Evolutionary conservation across 2,888 invertebrate genomes (phyloP).

Genomic region (Steinernema carpocapsae): DNA sequence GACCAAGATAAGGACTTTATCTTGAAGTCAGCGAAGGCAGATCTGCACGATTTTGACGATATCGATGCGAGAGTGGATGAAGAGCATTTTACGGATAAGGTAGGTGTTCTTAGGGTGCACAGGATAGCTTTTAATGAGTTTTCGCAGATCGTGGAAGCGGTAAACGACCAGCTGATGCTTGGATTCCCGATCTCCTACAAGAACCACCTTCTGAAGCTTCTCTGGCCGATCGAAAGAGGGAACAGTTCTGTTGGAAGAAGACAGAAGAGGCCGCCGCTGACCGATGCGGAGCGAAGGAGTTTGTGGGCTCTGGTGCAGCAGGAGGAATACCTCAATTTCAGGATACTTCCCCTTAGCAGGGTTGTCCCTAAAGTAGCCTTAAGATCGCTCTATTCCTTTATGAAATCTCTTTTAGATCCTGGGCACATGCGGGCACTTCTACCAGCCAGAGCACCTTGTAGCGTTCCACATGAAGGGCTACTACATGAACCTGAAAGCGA

Average conservation of each 20-base stretch:
- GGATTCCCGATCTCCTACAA: slow-evolving; percentile 64
- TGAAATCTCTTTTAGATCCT: slow-evolving; percentile 48
- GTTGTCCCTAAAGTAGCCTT: slow-evolving; percentile 63
- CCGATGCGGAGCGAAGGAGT: slow-evolving; percentile 58
- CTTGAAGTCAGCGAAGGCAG: slow-evolving; percentile 59
- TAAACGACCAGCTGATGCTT: slow-evolving; percentile 61
- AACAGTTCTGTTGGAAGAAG: slow-evolving; percentile 29
- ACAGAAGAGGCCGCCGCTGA: slow-evolving; percentile 50
- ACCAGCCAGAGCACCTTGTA: slow-evolving; percentile 69
- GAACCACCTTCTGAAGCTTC: slow-evolving; percentile 59
- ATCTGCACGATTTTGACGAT: slow-evolving; percentile 53
- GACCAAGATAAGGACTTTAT: slow-evolving; percentile 63
- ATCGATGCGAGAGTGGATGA: slow-evolving; percentile 49
- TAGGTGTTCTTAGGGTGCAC: slow-evolving; percentile 25
- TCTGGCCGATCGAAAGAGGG: slow-evolving; percentile 60
- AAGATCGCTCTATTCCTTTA: background rate
- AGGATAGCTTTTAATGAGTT: slow-evolving; percentile 30
- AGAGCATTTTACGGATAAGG: slow-evolving; percentile 58
- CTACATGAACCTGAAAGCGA: slow-evolving; percentile 68
- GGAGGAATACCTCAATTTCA: slow-evolving; percentile 63
- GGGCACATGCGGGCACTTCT: slow-evolving; percentile 72
- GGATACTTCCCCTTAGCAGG: slow-evolving; percentile 61
- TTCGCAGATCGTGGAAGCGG: slow-evolving; percentile 58
- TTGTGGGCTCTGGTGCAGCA: slow-evolving; percentile 67
- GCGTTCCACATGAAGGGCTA: slow-evolving; percentile 68